Evolutionary conservation across 2,113 vertebrate genomes (phyloP).

Genomic region (Spheniscus mendiculus): DNA sequence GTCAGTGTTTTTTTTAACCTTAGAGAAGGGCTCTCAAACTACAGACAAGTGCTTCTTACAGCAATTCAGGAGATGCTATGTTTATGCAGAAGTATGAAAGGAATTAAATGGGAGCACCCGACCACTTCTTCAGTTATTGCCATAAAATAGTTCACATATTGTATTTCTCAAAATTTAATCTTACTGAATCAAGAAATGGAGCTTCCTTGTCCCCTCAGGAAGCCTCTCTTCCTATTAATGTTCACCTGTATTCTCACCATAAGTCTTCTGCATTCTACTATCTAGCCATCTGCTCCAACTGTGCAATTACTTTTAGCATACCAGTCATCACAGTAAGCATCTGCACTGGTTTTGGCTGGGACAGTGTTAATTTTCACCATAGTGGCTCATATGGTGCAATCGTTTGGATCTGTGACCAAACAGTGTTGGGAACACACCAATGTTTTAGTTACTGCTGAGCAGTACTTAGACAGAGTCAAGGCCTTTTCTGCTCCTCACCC

Average conservation of each 20-base stretch:
- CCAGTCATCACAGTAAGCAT: neutral
- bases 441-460: neutral
- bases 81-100: neutral
- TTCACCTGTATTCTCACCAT: neutral
- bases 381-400: neutral
- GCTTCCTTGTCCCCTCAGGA: neutral
- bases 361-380: neutral
- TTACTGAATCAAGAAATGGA: neutral
- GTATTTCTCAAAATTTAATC: neutral
- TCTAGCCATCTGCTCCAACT: neutral
- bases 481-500: neutral
- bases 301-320: neutral
- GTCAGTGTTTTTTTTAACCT: neutral
- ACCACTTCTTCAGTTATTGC: neutral
- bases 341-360: neutral
- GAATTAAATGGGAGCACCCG: neutral
- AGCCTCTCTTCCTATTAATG: neutral
- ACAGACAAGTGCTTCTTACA: neutral
- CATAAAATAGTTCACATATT: neutral
- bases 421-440: fast-evolving
- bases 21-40: neutral
- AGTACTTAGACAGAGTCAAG: fast-evolving
- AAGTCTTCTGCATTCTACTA: neutral
- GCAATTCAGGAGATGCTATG: neutral
- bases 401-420: neutral